Evolutionary conservation across 2,113 vertebrate species (phyloP).

Genomic region (Psophia crepitans): DNA sequence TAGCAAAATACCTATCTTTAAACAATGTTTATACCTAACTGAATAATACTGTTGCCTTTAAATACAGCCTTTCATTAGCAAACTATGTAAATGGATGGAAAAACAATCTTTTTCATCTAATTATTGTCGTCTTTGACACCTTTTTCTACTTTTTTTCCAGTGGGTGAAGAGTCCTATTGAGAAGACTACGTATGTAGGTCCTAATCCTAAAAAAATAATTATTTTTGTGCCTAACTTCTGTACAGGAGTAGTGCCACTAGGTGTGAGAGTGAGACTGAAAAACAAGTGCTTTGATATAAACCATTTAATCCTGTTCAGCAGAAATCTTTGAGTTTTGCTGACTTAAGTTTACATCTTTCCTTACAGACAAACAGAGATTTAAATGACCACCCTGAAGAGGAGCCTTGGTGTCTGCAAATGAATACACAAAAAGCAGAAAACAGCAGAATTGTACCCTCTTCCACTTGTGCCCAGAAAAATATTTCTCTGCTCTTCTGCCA

Average conservation of each 20-base stretch:
- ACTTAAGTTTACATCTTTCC: neutral
- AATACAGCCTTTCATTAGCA: neutral
- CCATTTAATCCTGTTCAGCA: neutral
- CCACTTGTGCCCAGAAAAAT: neutral
- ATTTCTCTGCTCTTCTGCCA: neutral
- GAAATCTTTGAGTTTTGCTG: neutral
- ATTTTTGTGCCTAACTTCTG: neutral
- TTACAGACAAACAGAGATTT: neutral
- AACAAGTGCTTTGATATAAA: neutral
- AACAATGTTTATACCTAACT: neutral
- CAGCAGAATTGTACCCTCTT: neutral
- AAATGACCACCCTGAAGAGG: neutral
- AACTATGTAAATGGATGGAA: neutral
- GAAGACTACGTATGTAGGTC: neutral
- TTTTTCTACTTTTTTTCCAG: neutral
- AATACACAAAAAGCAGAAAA: constrained; percentile 19
- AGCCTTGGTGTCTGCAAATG: constrained; percentile 5
- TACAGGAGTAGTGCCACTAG: neutral
- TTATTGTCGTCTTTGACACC: neutral
- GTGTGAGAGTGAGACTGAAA: neutral
- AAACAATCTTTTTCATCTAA: neutral
- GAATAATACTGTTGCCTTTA: neutral
- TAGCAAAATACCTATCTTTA: neutral
- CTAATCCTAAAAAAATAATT: neutral
- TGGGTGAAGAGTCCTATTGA: neutral